Conservation (phyloP, 2,113 vertebrate species). For the Embiotoca jacksoni region DNA sequence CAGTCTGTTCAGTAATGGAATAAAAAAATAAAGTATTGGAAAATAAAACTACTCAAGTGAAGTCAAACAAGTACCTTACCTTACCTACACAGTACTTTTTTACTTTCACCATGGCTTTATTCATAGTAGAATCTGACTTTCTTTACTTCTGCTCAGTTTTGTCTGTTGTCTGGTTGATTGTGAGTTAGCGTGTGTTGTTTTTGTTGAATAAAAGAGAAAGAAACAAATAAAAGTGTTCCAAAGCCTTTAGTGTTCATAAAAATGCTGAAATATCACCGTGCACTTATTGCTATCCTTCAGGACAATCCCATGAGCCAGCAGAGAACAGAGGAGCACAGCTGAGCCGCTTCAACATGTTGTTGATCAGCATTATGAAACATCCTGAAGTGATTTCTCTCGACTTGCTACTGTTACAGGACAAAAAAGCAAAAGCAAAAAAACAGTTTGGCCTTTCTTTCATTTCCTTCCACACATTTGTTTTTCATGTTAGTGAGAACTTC, state of each 20-base stretch:
- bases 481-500: not conserved
- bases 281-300: slow-evolving; percentile 21
- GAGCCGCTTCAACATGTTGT: slow-evolving; percentile 23
- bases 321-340: slow-evolving; percentile 13
- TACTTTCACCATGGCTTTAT: no score
- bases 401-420: slow-evolving; percentile 26
- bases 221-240: not conserved
- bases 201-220: not conserved
- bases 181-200: not conserved
- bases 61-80: no score
- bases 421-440: slow-evolving; percentile 22
- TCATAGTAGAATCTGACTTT: no score
- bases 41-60: no score
- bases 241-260: slow-evolving; percentile 14
- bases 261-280: not conserved
- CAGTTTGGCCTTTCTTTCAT: slow-evolving; percentile 2
- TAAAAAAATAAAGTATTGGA: no score
- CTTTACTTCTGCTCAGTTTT: not conserved
- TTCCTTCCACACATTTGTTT: not conserved
- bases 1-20: no score
- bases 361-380: slow-evolving; percentile 49
- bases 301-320: slow-evolving; percentile 1
- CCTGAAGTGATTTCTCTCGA: slow-evolving; percentile 38
- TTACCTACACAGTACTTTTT: no score
- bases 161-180: not conserved